Percentiles rank a stretch among this genome's conserved stretches.
These are phyloP conservation scores for Lepidocolaptes lacrymiger DNA, from an alignment of 2,797 vertebrate species.

Conservation along the genomic window DNA sequence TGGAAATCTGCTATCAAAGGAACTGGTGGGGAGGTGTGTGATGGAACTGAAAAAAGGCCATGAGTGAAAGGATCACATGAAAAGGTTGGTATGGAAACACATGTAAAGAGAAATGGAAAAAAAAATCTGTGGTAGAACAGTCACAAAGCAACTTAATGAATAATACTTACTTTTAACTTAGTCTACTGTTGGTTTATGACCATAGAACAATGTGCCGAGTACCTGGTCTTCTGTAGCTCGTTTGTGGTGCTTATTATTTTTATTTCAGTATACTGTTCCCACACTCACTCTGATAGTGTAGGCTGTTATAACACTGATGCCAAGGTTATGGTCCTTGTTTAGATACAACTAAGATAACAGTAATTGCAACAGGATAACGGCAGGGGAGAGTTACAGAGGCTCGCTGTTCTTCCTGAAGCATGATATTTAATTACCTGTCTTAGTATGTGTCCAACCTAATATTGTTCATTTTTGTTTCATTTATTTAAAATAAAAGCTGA, in stretches of 20 bases:
- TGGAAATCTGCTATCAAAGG: background rate
- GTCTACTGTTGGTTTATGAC: background rate
- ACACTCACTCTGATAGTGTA: background rate
- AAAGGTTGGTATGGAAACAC: background rate
- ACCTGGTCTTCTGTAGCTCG: background rate
- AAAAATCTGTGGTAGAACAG: background rate
- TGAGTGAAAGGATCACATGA: background rate
- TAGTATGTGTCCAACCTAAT: background rate
- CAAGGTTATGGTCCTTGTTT: background rate
- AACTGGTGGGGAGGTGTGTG: background rate
- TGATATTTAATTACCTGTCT: background rate
- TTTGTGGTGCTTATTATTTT: background rate
- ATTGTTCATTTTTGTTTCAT: background rate
- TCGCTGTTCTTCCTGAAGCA: background rate
- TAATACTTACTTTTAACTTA: background rate
- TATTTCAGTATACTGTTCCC: background rate
- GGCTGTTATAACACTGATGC: background rate
- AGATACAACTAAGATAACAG: background rate
- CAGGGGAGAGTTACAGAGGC: background rate
- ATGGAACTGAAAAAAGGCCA: background rate
- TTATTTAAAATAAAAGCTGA: background rate
- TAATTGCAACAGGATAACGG: background rate
- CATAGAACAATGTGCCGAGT: background rate
- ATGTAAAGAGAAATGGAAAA: background rate
- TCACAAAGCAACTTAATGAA: background rate